Base-by-base conservation (phyloP, 2,888 invertebrate genomes). In the Eupithecia exiguata region DNA sequence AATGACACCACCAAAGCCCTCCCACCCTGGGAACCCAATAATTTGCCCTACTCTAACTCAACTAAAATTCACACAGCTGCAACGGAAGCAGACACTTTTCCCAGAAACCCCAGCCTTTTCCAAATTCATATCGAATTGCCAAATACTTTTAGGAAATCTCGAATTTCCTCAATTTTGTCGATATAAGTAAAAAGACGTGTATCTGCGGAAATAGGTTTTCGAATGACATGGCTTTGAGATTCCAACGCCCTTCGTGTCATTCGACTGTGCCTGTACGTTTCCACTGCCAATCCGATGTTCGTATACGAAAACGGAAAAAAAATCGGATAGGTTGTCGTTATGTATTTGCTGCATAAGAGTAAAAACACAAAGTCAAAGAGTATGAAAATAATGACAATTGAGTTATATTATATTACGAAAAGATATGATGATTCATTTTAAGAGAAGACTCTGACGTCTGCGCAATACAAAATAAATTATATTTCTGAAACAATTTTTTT, bases 121-220 rank as follows among this genome's bases (percentile, higher is more conserved):
- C 70, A 74, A 73, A 76, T 78, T 73, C 74, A 75, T 75, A 74
- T 74, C 69, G 58, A 69, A 58, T 75, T 74, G 72, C 75, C 75
- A 76, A 77, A 77, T 75, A 76, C 40, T 40, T 66, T 66, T 77
- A 79, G 80, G 80, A 80, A 78, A 80, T 79, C 76, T 77, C 77
- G 76, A 74, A 78, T 79, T 79, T 80, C 80, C 79, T 75, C 72
- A 75, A 74, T 78, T 76, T 77, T 74, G 74, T 77, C 79, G 77
- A 79, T 80, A 77, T 74, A 77, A 77, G 77, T 78, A 78, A 80
- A 80, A 80, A 79, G 78, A 72, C 77, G 71, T 66, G 77, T 75
- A 77, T 79, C 77, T 75, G 40, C 75, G 78, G 80, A 82, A 81
- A 82, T 82, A 79, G 80, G 77, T 80, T 81, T 79, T 77, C 74